Evolutionary conservation across 2,797 vertebrate species (phyloP).

Genomic region (Ambastaia sidthimunki): DNA sequence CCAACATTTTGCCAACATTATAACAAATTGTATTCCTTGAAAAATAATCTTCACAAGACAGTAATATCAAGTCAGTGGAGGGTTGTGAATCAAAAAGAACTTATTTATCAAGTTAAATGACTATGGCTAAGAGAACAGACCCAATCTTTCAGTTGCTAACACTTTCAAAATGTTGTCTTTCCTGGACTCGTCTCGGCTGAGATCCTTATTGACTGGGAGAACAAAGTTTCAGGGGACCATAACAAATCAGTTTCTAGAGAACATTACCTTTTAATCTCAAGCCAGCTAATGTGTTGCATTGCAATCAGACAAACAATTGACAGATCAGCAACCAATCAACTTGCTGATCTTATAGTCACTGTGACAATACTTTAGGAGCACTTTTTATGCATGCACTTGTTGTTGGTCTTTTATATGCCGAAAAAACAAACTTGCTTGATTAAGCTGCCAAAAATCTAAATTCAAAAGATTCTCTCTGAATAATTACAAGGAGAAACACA

Average conservation of each 20-base stretch:
- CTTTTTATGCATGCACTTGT: neutral
- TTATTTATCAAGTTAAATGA: slow-evolving; percentile 59
- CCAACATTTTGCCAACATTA: too few species aligned
- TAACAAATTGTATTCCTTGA: slow-evolving; percentile 28
- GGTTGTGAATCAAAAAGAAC: slow-evolving; percentile 37
- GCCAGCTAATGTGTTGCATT: slow-evolving; percentile 28
- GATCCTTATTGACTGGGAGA: slow-evolving; percentile 54
- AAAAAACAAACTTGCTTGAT: neutral
- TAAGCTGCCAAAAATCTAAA: neutral
- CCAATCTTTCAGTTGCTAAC: slow-evolving; percentile 60
- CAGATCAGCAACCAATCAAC: slow-evolving; percentile 27
- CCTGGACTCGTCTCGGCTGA: slow-evolving; percentile 30
- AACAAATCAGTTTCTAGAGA: slow-evolving; percentile 47
- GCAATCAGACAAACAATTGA: slow-evolving; percentile 16
- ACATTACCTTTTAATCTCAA: slow-evolving; percentile 40
- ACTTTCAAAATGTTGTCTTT: slow-evolving; percentile 59
- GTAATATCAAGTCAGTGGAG: slow-evolving; percentile 13
- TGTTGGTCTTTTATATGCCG: neutral
- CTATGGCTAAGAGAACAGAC: slow-evolving; percentile 50
- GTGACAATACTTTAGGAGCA: neutral
- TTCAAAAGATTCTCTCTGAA: neutral
- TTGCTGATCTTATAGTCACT: slow-evolving; percentile 1
- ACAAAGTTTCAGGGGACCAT: slow-evolving; percentile 46
- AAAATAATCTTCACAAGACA: slow-evolving; percentile 38
- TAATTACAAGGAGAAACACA: neutral